A percentile compares a stretch with the other conserved stretches of the same genome.
Conservation (phyloP, 1,140 invertebrate genomes). For the Zaprionus vittiger region DNA sequence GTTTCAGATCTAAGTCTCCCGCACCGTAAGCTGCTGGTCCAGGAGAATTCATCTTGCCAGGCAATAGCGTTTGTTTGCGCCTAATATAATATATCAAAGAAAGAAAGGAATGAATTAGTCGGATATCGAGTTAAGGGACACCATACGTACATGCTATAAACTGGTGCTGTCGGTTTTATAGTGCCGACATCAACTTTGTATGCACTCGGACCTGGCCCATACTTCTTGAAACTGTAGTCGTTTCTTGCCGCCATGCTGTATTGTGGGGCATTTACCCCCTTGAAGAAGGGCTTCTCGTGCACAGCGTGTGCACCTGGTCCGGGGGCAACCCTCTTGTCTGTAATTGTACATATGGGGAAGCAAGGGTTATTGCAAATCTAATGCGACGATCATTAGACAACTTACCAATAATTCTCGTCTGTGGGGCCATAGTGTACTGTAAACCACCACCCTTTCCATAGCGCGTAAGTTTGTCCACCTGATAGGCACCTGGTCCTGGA, state of each 20-base stretch:
- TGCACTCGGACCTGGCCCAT: conserved; percentile 87
- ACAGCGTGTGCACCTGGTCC: conserved; percentile 86
- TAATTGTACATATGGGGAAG: neutral
- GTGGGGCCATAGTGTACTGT: conserved; percentile 78
- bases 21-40: conserved; percentile 86
- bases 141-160: conserved; percentile 85
- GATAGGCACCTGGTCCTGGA: conserved; percentile 76
- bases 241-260: conserved; percentile 86
- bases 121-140: neutral
- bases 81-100: conserved; percentile 63
- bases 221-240: conserved; percentile 77
- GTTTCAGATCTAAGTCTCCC: conserved; percentile 70
- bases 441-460: conserved; percentile 61
- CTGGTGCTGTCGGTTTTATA: conserved; percentile 79
- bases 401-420: conserved; percentile 56
- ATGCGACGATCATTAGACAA: neutral
- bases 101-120: neutral
- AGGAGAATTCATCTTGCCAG: conserved; percentile 84
- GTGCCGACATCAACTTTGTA: conserved; percentile 85
- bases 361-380: neutral
- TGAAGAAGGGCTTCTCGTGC: conserved; percentile 85
- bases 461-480: conserved; percentile 68
- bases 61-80: conserved; percentile 76
- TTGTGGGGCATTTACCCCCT: conserved; percentile 84
- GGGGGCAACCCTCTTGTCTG: conserved; percentile 80